These are phyloP conservation scores for Lasioglossum leucozonium DNA, from an alignment of 2,888 invertebrate genomes.

Conservation along the genomic window DNA sequence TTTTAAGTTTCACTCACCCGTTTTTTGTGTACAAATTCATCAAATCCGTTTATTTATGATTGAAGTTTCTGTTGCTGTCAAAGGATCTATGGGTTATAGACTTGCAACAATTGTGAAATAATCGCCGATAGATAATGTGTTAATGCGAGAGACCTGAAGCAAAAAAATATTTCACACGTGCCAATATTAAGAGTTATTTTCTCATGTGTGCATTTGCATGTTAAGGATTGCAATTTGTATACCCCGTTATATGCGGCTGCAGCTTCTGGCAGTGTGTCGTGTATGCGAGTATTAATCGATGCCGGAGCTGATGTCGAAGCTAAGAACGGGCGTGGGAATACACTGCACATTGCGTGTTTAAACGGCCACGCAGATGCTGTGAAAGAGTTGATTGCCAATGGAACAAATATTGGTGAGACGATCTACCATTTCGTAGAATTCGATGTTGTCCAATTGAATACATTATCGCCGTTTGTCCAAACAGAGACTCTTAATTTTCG, in stretches of 20 bases:
- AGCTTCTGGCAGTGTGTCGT: slow-evolving; percentile 85
- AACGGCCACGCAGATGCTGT: slow-evolving; percentile 87
- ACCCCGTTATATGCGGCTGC: slow-evolving; percentile 88
- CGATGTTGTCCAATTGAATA: not conserved
- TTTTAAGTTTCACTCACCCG: not conserved
- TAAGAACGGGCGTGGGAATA: slow-evolving; percentile 87
- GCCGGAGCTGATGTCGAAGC: slow-evolving; percentile 87
- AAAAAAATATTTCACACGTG: not conserved
- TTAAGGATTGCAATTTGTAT: slow-evolving; percentile 83
- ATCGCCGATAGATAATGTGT: not conserved
- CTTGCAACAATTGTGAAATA: no score
- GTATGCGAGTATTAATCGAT: slow-evolving; percentile 84
- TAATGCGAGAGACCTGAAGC: not conserved
- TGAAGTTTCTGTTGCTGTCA: not conserved
- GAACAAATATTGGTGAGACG: slow-evolving; percentile 84
- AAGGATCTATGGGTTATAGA: not conserved
- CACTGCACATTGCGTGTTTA: slow-evolving; percentile 87
- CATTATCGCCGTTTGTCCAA: slow-evolving; percentile 9
- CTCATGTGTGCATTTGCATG: slow-evolving; percentile 7
- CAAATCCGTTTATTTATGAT: not conserved
- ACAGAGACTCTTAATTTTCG: slow-evolving; percentile 86
- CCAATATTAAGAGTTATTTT: not conserved
- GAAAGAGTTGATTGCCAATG: slow-evolving; percentile 85
- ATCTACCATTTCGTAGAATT: not conserved
- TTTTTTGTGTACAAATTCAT: not conserved